phyloP scores from a whole-genome alignment of 2,113 vertebrate genomes.

The human (Homo sapiens) region DNA sequence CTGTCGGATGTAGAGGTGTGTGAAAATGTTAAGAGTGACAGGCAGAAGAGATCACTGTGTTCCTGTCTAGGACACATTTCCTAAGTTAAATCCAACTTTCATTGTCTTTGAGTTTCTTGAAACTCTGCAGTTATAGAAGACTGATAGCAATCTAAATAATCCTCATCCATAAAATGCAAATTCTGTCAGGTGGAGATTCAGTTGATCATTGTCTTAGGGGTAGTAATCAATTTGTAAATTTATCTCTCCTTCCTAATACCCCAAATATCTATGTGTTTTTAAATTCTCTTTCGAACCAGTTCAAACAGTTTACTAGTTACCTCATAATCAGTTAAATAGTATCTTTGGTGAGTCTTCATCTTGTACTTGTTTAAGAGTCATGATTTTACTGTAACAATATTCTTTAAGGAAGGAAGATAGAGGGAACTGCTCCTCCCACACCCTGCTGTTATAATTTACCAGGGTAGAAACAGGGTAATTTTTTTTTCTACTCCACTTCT shows the following conservation, averaged over 20 bases:
- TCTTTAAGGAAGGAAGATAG: neutral
- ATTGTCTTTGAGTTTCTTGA: neutral
- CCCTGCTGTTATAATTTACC: neutral
- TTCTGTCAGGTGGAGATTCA: neutral
- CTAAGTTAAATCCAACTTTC: neutral
- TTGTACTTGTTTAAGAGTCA: neutral
- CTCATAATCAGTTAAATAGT: neutral
- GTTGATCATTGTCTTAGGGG: neutral
- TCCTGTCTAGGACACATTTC: neutral
- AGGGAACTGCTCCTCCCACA: neutral
- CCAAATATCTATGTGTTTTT: neutral
- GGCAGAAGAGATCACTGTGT: neutral
- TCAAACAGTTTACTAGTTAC: neutral
- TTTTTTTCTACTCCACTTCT: neutral
- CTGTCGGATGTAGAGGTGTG: neutral
- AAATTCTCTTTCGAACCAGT: neutral
- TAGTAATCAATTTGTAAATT: neutral
- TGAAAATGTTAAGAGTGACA: neutral
- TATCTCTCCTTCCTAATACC: neutral
- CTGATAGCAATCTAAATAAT: neutral
- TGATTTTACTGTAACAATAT: neutral
- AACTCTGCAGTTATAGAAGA: neutral
- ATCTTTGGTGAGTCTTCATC: neutral
- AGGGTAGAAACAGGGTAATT: neutral
- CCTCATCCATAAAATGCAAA: neutral